Base-by-base conservation (phyloP, 2,113 vertebrate genomes). In the Platycercus adscitus region DNA sequence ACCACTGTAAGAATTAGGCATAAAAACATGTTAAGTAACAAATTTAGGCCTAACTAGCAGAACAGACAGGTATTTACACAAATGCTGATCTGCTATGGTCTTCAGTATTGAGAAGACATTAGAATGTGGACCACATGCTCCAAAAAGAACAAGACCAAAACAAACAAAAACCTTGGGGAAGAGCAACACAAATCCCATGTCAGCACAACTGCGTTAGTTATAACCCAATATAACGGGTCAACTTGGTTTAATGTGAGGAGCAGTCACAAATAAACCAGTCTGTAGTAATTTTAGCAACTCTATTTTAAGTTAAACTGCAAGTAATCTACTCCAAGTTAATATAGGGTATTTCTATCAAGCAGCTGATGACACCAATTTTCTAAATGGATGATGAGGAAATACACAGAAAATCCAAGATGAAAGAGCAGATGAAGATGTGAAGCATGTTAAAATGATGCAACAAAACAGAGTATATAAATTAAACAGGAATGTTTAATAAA, bases 401-500 rank as follows among this genome's bases (percentile, higher is more conserved):
- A 60, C 53, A 93, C 19, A 86, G 18, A 72, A 91, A 85, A 60
- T 25, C 53, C 60, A 83, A 55, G 64, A 80, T 56, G 33, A 77
- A 94, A 80, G 49, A 82, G 53, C 53, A 79, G 70, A 88, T 2
- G 5, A 64, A 88, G 65, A 87, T 0, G 0, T 47, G 26, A 91
- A 65, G 88, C 41, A 61, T 84, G 70, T 88, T 86, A 88, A 93
- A 97, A 95, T 91, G 95, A 96, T 92, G 72, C 82, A 13, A 94
- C n/a, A 12, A 83, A 96, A 94, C 88, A 85, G 35, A 89, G 28
- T 73, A 76, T 60, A 91, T 88, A 97, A 97, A 95, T 96, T 95
- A 97, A 97, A 94, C 86, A 93, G 55, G 61, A 96, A 96, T 94
- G 89, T 97, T 97, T 96, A 97, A 97, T 97, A 70, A 75, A 75